Base-by-base conservation (phyloP, 2,797 vertebrate genomes). In the Luscinia megarhynchos region DNA sequence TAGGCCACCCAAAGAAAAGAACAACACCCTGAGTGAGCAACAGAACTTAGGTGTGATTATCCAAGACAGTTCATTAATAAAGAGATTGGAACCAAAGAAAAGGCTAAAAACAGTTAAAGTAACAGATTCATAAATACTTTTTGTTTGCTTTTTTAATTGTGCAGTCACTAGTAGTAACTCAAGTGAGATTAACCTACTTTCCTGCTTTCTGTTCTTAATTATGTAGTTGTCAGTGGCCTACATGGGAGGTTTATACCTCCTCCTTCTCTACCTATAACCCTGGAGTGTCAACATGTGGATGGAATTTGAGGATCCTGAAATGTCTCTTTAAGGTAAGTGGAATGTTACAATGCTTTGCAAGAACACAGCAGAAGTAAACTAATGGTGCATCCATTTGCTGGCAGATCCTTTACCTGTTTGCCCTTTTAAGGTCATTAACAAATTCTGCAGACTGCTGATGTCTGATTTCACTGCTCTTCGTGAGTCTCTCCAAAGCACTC, bases 401-500 rank as follows among this genome's bases (percentile, higher is more conserved):
- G 38, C 45, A 50, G 21, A 66, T 77, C 20, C 14, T 70, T 96
- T 97, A 98, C 98, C 98, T 98, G 98, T 99, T 99, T 51, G 98
- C 98, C 84, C 98, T 97, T 95, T 99, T 99, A 26, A 99, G 96
- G 95, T 99, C 98, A 70, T 98, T 99, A 36, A 99, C 98, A 41
- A 99, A 99, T 95, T 99, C 98, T 8, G 98, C 98, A 6, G 98
- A 98, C 62, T 99, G 98, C 97, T 99, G 98, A 94, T 99, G 98
- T 85, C 98, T 96, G 85, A 98, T 98, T 93, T 99, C 98, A 46
- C 98, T 99, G 97, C 98, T 98, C 91, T 99, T 98, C 1, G 98
- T 98, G 51, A 99, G 98, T 94, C 98, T 98, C 86, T 99, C 98
- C 95, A 99, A 92, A 51, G 98, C 98, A 32, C 97, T 98, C 85